Base-by-base conservation (phyloP, 2,888 invertebrate genomes). In the Euzophera pinguis region DNA sequence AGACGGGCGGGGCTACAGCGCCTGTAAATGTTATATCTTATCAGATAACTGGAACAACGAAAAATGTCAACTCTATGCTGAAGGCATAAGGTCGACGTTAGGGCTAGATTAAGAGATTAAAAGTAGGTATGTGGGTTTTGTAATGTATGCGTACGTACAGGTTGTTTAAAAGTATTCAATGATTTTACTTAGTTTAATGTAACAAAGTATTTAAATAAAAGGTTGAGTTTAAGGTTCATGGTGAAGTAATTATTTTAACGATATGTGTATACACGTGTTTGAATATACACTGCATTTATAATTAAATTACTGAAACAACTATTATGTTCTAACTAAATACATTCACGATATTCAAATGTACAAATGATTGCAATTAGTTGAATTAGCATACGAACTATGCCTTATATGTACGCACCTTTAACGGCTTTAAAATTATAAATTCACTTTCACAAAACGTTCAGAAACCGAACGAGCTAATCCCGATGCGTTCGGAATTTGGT, bases 1-100 rank as follows among this genome's bases (percentile, higher is more conserved):
- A 79, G 74, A 79, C 84, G 84, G 88, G 88, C 86, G 87, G 87
- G 87, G 89, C 87, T 83, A 82, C 80, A 75, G 78, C 81, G 86
- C 84, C 85, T 87, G 82, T 74, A 51, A 71, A 71, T 77, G 78
- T 75, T 80, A 85, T 81, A 82, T 75, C 78, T 80, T 83, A 84
- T 85, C 84, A 84, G 75, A 71, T 75, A 77, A 72, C 67, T 47
- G 72, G 71, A 69, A 73, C 65, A 69, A 32, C 9, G n/a, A 73
- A 71, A 63, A 65, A 61, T 66, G 65, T 63, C 52, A 58, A 64
- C 71, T 66, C 70, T 69, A 70, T 71, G 47, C 41, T 55, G 49
- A 17, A 8, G 51, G 13, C 16, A 45, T 47, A 53, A 54, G 52
- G 53, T 17, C 9, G 10, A 3, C 34, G n/a, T 16, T 49, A 22